A percentile compares a stretch with the other conserved stretches of the same genome.
phyloP scores from a whole-genome alignment of 2,797 vertebrate species.

The Rhynchonycteris naso region DNA sequence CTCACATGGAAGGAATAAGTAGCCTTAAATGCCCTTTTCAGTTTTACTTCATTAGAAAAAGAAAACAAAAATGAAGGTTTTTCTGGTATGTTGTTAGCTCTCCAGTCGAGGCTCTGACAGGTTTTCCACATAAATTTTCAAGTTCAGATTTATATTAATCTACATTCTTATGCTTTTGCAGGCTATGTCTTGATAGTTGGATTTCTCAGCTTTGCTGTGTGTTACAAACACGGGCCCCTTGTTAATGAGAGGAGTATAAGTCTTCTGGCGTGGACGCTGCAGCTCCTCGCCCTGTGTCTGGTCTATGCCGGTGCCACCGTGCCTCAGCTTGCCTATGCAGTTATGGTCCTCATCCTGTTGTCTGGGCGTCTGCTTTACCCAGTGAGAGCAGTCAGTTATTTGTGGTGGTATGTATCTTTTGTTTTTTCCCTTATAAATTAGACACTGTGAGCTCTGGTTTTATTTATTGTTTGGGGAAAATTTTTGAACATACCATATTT shows the following conservation, averaged over 20 bases:
- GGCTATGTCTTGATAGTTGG: constrained; percentile 86
- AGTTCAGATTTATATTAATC: background rate
- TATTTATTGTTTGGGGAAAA: background rate
- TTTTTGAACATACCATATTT: background rate
- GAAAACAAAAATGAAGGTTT: background rate
- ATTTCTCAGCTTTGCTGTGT: constrained; percentile 84
- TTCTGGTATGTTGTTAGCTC: background rate
- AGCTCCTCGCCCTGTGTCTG: constrained; percentile 82
- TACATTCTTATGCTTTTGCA: constrained; percentile 73
- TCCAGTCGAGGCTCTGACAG: background rate
- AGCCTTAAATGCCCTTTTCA: background rate
- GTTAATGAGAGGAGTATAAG: constrained; percentile 77
- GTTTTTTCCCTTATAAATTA: background rate
- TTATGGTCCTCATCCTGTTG: constrained; percentile 80
- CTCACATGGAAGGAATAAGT: background rate
- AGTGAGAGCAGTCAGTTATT: constrained; percentile 21
- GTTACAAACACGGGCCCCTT: constrained; percentile 86
- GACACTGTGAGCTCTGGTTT: background rate
- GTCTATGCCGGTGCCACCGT: constrained; percentile 85
- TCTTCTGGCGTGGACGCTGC: constrained; percentile 84
- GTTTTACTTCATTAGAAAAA: background rate
- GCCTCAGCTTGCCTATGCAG: constrained; percentile 81
- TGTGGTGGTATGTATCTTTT: constrained; percentile 82
- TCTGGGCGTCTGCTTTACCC: constrained; percentile 78
- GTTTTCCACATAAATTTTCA: background rate